Evolutionary conservation across 2,113 vertebrate species (phyloP), one percentile per base, ranked within the genome.

Genomic region (Rhinolophus ferrumequinum): DNA sequence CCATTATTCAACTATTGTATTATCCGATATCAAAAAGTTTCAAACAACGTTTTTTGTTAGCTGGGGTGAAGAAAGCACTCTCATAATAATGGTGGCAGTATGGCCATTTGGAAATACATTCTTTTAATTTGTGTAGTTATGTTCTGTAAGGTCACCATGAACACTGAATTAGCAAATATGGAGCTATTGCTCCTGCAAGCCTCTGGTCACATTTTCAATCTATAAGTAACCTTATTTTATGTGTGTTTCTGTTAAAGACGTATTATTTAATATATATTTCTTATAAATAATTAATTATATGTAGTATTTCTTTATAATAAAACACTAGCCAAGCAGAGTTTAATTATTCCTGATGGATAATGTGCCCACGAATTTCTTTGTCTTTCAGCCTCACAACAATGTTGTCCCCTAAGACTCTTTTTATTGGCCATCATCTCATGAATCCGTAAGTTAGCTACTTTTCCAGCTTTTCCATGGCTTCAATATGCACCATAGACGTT

Each of bases 191-290:
- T 93, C 30, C n/a, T 69, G 14, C 16, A 30, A 82, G 16, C 15
- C 30, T 93, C 30, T 95, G 82, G 62, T 90, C 38, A 60, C 33
- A 86, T 72, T 90, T 89, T 92, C 44, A 87, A 66, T 38, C 70
- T 56, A 24, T 41, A 85, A 54, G 67, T 81, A 89, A 84, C 22
- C n/a, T 73, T 92, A 85, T 85, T 81, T 88, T 38, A 73, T 75
- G 35, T 62, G 18, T 60, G 26, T 75, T 95, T 93, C 82, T 93
- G 12, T 41, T 93, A 81, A 81, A 96, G 22, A 83, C 54, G 67
- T 9, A 18, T 72, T 86, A 64, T 52, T 88, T 58, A 83, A 66
- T 30, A 64, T 41, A 50, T 52, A 35, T 28, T 69, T 85, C 30
- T 94, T 70, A 70, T 14, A 91, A 72, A 38, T 41, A 84, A 75